A percentile compares a stretch with the other conserved stretches of the same genome.
Conservation (phyloP, 2,113 vertebrate genomes). For the Notiomystis cincta region DNA sequence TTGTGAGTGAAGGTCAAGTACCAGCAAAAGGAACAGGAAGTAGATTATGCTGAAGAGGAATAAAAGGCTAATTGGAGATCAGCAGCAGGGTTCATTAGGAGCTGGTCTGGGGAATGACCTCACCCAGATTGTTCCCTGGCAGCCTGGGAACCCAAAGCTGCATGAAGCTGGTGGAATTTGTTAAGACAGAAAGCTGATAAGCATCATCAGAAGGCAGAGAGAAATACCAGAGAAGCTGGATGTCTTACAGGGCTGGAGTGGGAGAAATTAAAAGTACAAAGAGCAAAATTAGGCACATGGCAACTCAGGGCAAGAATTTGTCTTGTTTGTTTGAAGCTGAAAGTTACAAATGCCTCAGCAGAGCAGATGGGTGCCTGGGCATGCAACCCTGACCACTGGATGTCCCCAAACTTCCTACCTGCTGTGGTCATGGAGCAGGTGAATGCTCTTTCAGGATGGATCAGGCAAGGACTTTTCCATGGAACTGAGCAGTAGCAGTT, state of each 20-base stretch:
- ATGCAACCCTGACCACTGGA: background rate
- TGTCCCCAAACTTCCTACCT: background rate
- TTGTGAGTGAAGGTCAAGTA: background rate
- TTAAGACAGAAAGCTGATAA: background rate
- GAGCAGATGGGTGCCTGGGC: background rate
- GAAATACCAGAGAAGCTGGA: background rate
- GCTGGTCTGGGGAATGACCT: background rate
- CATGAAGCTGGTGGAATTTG: background rate
- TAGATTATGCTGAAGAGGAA: conserved; percentile 5
- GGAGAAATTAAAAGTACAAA: background rate
- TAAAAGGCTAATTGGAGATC: conserved; percentile 8
- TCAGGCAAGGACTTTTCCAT: background rate
- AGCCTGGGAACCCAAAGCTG: background rate
- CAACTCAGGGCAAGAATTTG: background rate
- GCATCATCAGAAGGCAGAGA: background rate
- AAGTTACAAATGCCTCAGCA: background rate
- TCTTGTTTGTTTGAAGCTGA: background rate
- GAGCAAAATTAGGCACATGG: background rate
- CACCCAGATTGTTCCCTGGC: background rate
- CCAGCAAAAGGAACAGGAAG: background rate
- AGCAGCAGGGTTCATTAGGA: background rate
- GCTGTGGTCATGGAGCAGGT: background rate
- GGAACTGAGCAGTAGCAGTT: background rate
- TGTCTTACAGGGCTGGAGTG: background rate
- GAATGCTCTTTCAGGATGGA: background rate